Conservation (phyloP, 92 coral and sea anemone genomes). For the Porites cylindrica region DNA sequence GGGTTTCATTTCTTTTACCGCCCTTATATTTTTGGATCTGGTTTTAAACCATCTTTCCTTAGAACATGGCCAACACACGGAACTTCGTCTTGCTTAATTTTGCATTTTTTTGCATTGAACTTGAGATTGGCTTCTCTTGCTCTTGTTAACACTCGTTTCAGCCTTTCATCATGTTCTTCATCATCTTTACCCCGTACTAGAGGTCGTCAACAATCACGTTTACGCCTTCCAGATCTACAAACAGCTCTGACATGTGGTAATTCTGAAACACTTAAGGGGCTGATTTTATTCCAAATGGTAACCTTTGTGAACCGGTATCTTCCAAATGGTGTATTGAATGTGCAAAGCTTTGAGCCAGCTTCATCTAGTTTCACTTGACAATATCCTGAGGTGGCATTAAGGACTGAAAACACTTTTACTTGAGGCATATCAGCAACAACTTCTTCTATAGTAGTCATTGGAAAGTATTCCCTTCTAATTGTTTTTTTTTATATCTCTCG, state of each 20-base stretch:
- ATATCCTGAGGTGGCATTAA: conserved; percentile 62
- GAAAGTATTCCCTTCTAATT: conserved; percentile 63
- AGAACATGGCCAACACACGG: conserved; percentile 70
- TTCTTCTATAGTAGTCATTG: conserved; percentile 71
- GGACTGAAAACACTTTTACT: conserved; percentile 62
- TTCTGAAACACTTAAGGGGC: conserved; percentile 65
- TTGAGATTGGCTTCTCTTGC: conserved; percentile 62
- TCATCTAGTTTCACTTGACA: conserved; percentile 64
- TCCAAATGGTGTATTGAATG: conserved; percentile 65
- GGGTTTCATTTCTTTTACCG: conserved; percentile 64
- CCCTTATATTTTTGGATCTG: conserved; percentile 70
- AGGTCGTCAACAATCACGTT: conserved; percentile 62
- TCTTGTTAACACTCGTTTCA: conserved; percentile 61
- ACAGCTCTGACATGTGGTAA: conserved; percentile 28
- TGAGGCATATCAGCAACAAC: conserved; percentile 48
- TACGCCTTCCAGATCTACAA: conserved; percentile 37
- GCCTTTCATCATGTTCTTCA: conserved; percentile 62
- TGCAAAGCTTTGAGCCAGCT: conserved; percentile 45
- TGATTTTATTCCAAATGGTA: conserved; percentile 56
- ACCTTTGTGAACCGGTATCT: conserved; percentile 53
- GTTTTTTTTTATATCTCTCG: conserved; percentile 60
- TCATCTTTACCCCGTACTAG: conserved; percentile 57
- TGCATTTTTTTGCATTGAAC: conserved; percentile 67
- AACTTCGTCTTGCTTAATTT: conserved; percentile 63
- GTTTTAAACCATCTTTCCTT: conserved; percentile 67